Evolutionary conservation across 2,797 vertebrate species (phyloP), one percentile per base, ranked within the genome.

Genomic region (Sebastes melanostomus): DNA sequence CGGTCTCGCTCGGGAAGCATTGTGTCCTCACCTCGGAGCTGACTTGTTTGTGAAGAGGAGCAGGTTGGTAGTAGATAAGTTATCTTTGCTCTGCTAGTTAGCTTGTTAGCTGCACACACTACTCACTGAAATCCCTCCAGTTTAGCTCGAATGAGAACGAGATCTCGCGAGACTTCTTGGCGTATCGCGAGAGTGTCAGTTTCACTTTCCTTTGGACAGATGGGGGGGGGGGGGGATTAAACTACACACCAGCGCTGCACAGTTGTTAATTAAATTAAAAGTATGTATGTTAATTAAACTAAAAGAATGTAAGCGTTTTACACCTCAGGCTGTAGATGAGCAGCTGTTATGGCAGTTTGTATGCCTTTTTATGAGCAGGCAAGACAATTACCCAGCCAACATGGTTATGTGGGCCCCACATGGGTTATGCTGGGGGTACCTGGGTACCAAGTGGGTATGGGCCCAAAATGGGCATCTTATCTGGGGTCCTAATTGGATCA

Each of bases 41-140:
- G 63, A 34, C 30, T 77, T 78, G 50, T 81, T 73, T 38, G 59
- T 55, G 46, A 52, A 60, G 25, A 75, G 5, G 1, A 46, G 56
- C 10, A 2, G 6, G 14, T 29, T 29, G 1, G 20, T 27, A 27
- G 16, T 0, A 65, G 75, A 76, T 70, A 67, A 59, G 5, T 67
- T 80, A 34, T 80, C 42, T 62, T 7, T 14, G 2, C 11, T 12
- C 6, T 36, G 81, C 38, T 92, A 89, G 73, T 77, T 6, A 90
- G 73, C 81, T 11, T 24, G 65, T 54, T 90, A 85, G 83, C 86
- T 34, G 2, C 16, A 12, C 25, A 63, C 32, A 25, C 16, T 14
- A 5, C 42, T 46, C 0, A 22, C 16, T 46, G 30, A 82, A 88
- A 78, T 87, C 89, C 91, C 91, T 92, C 93, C 92, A 90, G 56